Evolutionary conservation across 2,113 vertebrate species (phyloP).

Genomic region (Neodon shergylaensis): DNA sequence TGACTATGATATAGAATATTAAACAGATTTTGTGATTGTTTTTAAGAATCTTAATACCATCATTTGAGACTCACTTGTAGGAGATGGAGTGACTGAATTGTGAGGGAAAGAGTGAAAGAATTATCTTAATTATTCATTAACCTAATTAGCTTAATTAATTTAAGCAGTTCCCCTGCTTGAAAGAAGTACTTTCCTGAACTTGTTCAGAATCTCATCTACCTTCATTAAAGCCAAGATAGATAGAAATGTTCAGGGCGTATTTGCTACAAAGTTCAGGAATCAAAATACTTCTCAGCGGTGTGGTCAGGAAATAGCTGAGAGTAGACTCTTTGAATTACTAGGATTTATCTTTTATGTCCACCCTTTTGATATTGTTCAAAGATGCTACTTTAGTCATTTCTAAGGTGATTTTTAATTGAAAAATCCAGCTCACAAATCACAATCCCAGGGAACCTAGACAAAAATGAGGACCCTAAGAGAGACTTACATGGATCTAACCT

Average conservation of each 20-base stretch:
- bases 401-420: neutral
- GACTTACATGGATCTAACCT: too few species aligned
- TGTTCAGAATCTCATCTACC: slow-evolving; percentile 74
- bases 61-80: slow-evolving; percentile 53
- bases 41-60: slow-evolving; percentile 52
- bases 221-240: slow-evolving; percentile 66
- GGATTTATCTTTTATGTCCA: slow-evolving; percentile 8
- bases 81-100: slow-evolving; percentile 66
- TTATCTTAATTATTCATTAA: slow-evolving; percentile 81
- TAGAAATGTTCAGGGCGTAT: slow-evolving; percentile 9
- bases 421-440: too few species aligned
- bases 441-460: too few species aligned
- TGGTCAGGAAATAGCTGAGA: neutral
- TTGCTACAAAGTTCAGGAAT: slow-evolving; percentile 53
- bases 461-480: too few species aligned
- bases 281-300: neutral
- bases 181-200: slow-evolving; percentile 78
- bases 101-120: slow-evolving; percentile 61
- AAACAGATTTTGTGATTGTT: slow-evolving; percentile 58
- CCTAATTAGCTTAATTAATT: slow-evolving; percentile 83
- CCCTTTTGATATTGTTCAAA: neutral
- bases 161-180: slow-evolving; percentile 76
- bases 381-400: neutral
- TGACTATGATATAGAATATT: slow-evolving; percentile 36
- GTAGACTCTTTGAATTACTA: neutral